Evolutionary conservation across 2,113 vertebrate species (phyloP), one percentile per base, ranked within the genome.

Genomic region (Nesogale talazaci): DNA sequence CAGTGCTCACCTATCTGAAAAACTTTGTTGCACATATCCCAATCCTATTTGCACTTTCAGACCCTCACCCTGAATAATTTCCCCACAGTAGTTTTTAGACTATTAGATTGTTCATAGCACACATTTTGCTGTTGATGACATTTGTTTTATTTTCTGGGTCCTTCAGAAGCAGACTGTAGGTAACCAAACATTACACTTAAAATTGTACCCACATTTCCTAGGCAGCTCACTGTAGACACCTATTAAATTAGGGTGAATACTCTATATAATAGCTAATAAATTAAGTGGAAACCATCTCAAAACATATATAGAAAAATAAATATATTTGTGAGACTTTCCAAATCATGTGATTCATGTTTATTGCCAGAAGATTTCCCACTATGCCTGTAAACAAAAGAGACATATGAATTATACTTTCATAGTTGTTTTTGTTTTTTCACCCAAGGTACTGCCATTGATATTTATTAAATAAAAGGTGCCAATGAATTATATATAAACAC

Each of bases 381-480:
- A 14, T 79, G 29, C 20, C 36, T 89, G 84, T 83, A 85, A 69
- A 94, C 80, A n/a, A 52, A 52, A 88, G 27, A 85, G n/a, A 85
- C 70, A 90, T 2, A 67, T 86, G 67, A n/a, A 74, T 76, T 83
- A 84, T 74, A 89, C 88, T 61, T 83, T 84, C 59, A 42, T 36
- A 88, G 2, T 70, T 78, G 46, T 52, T 52, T 83, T 77, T 56
- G 3, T n/a, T 91, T 86, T 87, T 79, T 23, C 3, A 56, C 23
- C 31, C 89, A 70, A 25, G 14, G 38, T 2, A 67, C 76, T 70
- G 56, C 16, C 59, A 86, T 36, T 22, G 57, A 61, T 76, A 89
- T 83, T 92, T 76, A 86, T 81, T 65, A 86, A 93, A 38, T 56
- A 38, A 91, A 94, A 91, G 90, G 59, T 88, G 25, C 27, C 65